A percentile compares a stretch with the other conserved stretches of the same genome.
These are phyloP conservation scores for Nasalis larvatus DNA, from an alignment of 2,113 vertebrate species.

Conservation along the genomic window DNA sequence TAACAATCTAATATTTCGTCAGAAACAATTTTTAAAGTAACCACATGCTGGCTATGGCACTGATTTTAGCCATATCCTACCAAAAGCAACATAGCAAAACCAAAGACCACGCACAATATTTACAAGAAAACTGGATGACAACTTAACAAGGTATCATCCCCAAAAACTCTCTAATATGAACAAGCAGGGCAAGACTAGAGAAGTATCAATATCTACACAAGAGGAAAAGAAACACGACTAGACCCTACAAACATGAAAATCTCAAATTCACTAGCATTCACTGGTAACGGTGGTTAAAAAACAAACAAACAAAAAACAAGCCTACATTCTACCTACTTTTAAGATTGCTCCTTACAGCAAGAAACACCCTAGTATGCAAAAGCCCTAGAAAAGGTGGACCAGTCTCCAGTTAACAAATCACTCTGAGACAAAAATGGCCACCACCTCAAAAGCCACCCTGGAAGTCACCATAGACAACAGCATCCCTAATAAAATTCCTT, in stretches of 20 bases:
- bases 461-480: not conserved
- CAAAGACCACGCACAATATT: not conserved
- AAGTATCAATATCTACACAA: not conserved
- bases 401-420: not conserved
- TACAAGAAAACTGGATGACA: not conserved
- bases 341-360: not conserved
- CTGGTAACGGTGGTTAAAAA: too few relatives aligned
- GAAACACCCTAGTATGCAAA: not conserved
- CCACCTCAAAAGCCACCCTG: not conserved
- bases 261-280: not conserved
- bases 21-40: not conserved
- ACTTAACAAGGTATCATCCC: not conserved
- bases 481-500: not conserved
- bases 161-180: not conserved
- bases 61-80: not conserved
- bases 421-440: not conserved
- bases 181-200: not conserved
- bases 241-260: not conserved
- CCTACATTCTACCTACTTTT: not conserved
- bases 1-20: not conserved
- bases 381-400: not conserved
- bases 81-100: not conserved
- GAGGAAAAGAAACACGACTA: not conserved
- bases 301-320: not conserved
- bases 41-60: not conserved